Evolutionary conservation across 2,888 invertebrate species (phyloP).

Genomic region (Kryphioiulus occultus): DNA sequence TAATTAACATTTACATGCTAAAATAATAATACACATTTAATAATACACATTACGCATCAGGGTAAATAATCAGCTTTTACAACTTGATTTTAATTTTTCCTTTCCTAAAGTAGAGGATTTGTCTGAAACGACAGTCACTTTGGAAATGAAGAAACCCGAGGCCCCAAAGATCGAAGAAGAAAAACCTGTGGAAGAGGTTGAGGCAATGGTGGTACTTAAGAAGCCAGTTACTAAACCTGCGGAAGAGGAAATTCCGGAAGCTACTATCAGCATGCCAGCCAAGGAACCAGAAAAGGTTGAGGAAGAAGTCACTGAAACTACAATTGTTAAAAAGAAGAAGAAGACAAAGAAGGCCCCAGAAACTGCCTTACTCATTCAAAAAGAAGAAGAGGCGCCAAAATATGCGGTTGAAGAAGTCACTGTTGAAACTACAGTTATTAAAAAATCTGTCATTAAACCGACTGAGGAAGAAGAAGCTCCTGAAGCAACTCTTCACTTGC

Average conservation of each 20-base stretch:
- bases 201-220: slow-evolving; percentile 58
- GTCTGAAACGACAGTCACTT: slow-evolving; percentile 20
- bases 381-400: slow-evolving; percentile 44
- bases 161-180: slow-evolving; percentile 2
- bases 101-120: slow-evolving; percentile 18
- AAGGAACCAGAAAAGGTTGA: slow-evolving; percentile 42
- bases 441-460: slow-evolving; percentile 50
- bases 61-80: background rate
- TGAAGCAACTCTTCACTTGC: slow-evolving; percentile 16
- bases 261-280: background rate
- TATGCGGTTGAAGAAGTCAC: slow-evolving; percentile 47
- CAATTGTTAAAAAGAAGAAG: slow-evolving; percentile 51
- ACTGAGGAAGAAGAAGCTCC: slow-evolving; percentile 48
- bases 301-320: slow-evolving; percentile 49
- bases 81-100: background rate
- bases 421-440: slow-evolving; percentile 35
- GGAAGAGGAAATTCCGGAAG: slow-evolving; percentile 46
- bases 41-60: background rate
- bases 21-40: slow-evolving; percentile 26
- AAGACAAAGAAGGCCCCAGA: slow-evolving; percentile 42
- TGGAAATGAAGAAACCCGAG: slow-evolving; percentile 58
- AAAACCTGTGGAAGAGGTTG: slow-evolving; percentile 48
- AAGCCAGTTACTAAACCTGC: slow-evolving; percentile 15
- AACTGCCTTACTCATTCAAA: slow-evolving; percentile 2
- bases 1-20: slow-evolving; percentile 11